phyloP scores from a whole-genome alignment of 2,113 vertebrate species.

The Thamnophis sirtalis region DNA sequence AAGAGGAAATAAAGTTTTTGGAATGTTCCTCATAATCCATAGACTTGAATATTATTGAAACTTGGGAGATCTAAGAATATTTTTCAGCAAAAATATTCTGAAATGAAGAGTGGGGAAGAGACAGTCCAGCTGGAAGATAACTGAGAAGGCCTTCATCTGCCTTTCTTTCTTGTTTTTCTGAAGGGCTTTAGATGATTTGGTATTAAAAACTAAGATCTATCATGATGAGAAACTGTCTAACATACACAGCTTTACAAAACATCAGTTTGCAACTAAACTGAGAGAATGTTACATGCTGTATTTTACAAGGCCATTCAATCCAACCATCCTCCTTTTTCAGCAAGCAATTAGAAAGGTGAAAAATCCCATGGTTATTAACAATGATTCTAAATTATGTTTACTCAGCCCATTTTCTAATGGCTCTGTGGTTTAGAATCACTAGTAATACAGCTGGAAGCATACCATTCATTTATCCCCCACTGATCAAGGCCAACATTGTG shows the following conservation, averaged over 20 bases:
- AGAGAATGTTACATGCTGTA: not conserved
- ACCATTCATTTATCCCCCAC: not conserved
- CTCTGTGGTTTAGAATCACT: not conserved
- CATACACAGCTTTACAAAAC: not conserved
- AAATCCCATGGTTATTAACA: not conserved
- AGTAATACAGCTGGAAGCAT: not conserved
- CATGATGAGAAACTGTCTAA: not conserved
- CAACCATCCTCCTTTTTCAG: not conserved
- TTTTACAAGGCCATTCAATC: not conserved
- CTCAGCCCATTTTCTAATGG: not conserved
- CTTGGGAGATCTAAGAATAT: not conserved
- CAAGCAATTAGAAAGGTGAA: not conserved
- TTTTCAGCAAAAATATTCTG: not conserved
- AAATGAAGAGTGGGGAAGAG: not conserved
- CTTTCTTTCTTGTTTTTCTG: not conserved
- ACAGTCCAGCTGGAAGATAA: not conserved
- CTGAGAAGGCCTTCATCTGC: not conserved
- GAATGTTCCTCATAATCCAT: not conserved
- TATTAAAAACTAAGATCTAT: not conserved
- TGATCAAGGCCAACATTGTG: not conserved
- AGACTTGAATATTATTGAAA: not conserved
- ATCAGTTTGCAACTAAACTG: not conserved
- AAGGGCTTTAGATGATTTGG: not conserved
- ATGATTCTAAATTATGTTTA: not conserved
- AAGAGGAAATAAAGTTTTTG: not conserved